These are phyloP conservation scores for Etia nguti DNA, from an alignment of 2,113 vertebrate genomes.

Conservation along the genomic window DNA sequence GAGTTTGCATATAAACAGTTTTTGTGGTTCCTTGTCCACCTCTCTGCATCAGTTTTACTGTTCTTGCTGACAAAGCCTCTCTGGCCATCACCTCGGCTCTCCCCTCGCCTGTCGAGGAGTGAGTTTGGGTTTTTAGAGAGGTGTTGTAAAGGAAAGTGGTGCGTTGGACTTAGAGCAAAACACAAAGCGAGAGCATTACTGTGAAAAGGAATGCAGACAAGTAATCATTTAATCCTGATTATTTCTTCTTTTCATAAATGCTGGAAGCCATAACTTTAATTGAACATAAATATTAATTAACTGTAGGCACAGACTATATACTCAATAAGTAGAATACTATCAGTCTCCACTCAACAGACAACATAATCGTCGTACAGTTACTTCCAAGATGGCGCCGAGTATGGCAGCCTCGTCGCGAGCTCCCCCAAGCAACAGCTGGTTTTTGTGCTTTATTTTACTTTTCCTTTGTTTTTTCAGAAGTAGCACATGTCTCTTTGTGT, in stretches of 20 bases:
- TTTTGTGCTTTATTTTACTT: no score
- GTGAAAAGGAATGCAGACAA: background rate
- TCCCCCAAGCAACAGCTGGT: no score
- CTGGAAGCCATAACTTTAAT: background rate
- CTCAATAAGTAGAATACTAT: fast-evolving
- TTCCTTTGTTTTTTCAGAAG: no score
- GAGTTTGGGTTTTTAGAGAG: background rate
- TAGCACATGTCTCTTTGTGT: no score
- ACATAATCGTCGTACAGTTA: no score
- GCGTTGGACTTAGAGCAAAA: fast-evolving
- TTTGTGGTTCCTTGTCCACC: background rate
- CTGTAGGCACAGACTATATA: background rate
- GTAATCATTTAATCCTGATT: background rate
- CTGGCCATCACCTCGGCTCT: background rate
- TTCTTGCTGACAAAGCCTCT: background rate
- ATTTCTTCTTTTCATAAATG: background rate
- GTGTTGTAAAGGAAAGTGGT: background rate
- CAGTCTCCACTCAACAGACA: background rate
- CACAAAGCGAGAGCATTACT: background rate
- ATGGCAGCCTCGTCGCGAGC: no score
- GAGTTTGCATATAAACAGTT: no score
- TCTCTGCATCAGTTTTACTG: background rate
- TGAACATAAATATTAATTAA: background rate
- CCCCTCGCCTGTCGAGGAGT: background rate
- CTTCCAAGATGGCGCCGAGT: no score